phyloP scores from a whole-genome alignment of 1,140 invertebrate species.

The Polypedilum vanderplanki region DNA sequence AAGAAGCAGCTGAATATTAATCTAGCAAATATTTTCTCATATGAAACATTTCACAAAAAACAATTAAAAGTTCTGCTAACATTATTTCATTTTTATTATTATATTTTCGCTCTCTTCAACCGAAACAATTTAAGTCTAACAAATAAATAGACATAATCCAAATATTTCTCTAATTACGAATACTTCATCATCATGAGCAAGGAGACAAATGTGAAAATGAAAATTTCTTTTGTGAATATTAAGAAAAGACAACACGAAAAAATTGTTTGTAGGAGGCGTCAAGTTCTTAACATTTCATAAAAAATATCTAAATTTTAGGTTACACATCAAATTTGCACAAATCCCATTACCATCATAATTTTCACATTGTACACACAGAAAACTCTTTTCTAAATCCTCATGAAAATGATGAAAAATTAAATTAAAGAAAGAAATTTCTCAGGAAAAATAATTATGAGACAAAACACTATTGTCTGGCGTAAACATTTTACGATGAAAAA shows the following conservation, averaged over 20 bases:
- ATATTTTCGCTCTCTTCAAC: not conserved
- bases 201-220: slow-evolving; percentile 17
- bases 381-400: not conserved
- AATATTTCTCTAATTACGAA: slow-evolving; percentile 7
- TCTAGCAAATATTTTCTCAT: not conserved
- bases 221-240: not conserved
- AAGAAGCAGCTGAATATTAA: slow-evolving; percentile 12
- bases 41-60: not conserved
- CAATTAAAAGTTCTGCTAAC: not conserved
- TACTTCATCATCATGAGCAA: not conserved
- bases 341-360: not conserved
- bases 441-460: not conserved
- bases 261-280: too few species aligned
- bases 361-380: not conserved
- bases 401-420: not conserved
- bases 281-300: too few species aligned
- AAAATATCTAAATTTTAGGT: too few species aligned
- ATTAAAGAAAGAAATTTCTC: not conserved
- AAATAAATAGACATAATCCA: slow-evolving; percentile 19
- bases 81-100: not conserved
- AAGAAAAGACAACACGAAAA: too few species aligned
- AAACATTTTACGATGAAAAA: slow-evolving; percentile 18
- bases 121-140: slow-evolving; percentile 18
- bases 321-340: not conserved
- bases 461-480: not conserved